Percentiles rank a stretch among this genome's conserved stretches.
These are phyloP conservation scores for Bos javanicus DNA, from an alignment of 2,113 vertebrate species.

Conservation along the genomic window DNA sequence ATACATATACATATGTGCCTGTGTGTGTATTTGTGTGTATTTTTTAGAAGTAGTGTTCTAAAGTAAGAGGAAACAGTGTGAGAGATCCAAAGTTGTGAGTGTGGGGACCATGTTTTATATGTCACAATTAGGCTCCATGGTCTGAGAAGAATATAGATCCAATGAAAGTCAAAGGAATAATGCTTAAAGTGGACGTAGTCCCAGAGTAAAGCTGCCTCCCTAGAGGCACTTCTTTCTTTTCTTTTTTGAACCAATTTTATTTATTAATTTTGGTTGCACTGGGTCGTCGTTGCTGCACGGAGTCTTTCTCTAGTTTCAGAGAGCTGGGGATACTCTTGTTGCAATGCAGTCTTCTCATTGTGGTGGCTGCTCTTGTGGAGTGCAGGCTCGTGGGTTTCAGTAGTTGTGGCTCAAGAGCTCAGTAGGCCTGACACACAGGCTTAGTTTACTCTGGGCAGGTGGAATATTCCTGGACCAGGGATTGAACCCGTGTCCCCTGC, in stretches of 20 bases:
- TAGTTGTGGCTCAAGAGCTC: not conserved
- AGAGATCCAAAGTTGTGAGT: not conserved
- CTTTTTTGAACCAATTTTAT: not conserved
- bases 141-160: not conserved
- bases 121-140: not conserved
- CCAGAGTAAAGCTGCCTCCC: not conserved
- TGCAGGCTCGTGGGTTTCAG: not conserved
- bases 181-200: not conserved
- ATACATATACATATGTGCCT: not conserved
- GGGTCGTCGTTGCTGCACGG: fast-evolving
- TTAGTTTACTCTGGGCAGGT: not conserved
- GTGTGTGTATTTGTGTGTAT: not conserved
- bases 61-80: not conserved
- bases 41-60: not conserved
- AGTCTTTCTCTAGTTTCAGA: not conserved
- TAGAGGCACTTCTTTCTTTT: not conserved
- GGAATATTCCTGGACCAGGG: not conserved
- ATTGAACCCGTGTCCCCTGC: not conserved
- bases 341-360: not conserved
- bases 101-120: not conserved
- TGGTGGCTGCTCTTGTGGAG: not conserved
- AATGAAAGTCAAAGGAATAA: not conserved
- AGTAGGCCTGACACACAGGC: not conserved
- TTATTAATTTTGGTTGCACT: not conserved
- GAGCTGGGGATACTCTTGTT: not conserved